phyloP scores from a whole-genome alignment of 2,888 invertebrate species.

The Lissonota sp. region DNA sequence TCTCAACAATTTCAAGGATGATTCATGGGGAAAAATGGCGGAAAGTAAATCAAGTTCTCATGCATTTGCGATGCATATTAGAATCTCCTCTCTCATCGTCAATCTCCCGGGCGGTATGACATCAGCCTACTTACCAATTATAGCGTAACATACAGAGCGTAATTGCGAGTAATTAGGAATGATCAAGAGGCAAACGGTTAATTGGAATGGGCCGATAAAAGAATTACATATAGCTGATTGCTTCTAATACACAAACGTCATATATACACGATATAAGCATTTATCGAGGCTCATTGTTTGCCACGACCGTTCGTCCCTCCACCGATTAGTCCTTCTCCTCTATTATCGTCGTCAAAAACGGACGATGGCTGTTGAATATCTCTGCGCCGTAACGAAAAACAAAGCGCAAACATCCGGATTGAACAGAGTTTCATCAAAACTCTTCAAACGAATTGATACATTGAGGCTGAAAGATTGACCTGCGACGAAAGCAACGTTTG shows the following conservation, averaged over 20 bases:
- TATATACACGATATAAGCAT: neutral
- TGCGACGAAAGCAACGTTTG: too few relatives aligned
- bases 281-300: constrained; percentile 23
- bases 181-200: constrained; percentile 79
- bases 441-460: neutral
- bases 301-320: constrained; percentile 17
- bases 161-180: constrained; percentile 79
- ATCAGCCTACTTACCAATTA: constrained; percentile 78
- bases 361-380: neutral
- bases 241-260: constrained; percentile 36
- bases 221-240: constrained; percentile 46
- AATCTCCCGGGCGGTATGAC: constrained; percentile 60
- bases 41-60: constrained; percentile 20
- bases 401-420: neutral
- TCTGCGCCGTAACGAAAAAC: constrained; percentile 14
- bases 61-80: neutral
- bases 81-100: neutral
- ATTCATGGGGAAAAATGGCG: too few relatives aligned
- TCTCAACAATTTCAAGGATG: too few relatives aligned
- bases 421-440: constrained; percentile 7
- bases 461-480: too few relatives aligned
- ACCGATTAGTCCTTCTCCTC: constrained; percentile 4
- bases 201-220: constrained; percentile 76
- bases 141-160: constrained; percentile 68
- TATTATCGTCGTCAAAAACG: neutral